Percentiles rank a stretch among this genome's conserved stretches.
Conservation (phyloP, 2,888 invertebrate genomes). For the Polylopha cassiicola region DNA sequence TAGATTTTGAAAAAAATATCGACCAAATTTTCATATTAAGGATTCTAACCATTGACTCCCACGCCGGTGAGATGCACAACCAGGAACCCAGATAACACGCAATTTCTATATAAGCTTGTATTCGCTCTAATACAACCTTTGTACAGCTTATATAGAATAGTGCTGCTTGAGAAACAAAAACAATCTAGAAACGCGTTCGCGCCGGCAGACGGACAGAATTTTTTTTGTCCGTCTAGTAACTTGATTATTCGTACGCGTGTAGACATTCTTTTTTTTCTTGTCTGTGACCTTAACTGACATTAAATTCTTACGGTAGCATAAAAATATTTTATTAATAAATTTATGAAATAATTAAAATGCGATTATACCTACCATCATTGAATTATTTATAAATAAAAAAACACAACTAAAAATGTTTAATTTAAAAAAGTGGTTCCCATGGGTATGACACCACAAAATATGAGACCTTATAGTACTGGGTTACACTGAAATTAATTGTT, state of each 20-base stretch:
- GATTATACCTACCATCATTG: conserved; percentile 4
- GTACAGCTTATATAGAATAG: conserved; percentile 1
- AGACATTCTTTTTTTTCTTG: conserved; percentile 15
- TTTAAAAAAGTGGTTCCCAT: too few relatives aligned
- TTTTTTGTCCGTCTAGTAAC: conserved; percentile 17
- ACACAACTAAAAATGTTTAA: neutral
- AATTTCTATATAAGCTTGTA: too few relatives aligned
- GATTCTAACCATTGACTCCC: too few relatives aligned
- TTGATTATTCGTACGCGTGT: conserved; percentile 7
- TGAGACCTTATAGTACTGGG: too few relatives aligned
- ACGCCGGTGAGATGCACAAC: too few relatives aligned
- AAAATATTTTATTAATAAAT: conserved; percentile 8
- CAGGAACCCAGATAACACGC: too few relatives aligned
- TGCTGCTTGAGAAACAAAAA: conserved; percentile 1
- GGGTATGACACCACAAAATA: too few relatives aligned
- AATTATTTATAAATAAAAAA: neutral
- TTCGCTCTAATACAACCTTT: conserved; percentile 12
- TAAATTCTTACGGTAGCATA: conserved; percentile 13
- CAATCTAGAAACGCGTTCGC: too few relatives aligned
- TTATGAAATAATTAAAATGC: neutral
- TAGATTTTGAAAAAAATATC: too few relatives aligned
- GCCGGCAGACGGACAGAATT: conserved; percentile 2
- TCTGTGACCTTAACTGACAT: conserved; percentile 18
- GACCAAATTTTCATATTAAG: too few relatives aligned
- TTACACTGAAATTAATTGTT: too few relatives aligned